A percentile compares a stretch with the other conserved stretches of the same genome.
These are phyloP conservation scores for Gymnodraco acuticeps DNA, from an alignment of 2,797 vertebrate genomes.

Conservation along the genomic window DNA sequence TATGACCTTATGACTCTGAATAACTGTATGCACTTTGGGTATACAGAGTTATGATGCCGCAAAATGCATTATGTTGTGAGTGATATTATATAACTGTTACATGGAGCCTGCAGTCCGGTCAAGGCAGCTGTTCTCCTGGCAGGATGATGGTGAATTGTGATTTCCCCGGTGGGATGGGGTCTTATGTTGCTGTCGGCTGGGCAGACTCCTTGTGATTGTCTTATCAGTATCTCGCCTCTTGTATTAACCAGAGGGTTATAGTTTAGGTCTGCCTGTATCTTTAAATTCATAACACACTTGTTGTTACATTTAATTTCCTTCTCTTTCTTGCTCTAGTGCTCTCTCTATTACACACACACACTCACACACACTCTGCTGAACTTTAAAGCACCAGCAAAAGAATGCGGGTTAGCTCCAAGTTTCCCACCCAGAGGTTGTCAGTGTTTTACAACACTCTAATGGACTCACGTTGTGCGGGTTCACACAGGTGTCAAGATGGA, in stretches of 20 bases:
- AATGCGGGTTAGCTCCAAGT: slow-evolving; percentile 24
- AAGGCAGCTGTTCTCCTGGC: slow-evolving; percentile 11
- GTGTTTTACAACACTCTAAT: slow-evolving; percentile 40
- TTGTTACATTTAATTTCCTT: neutral
- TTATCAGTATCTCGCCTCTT: slow-evolving; percentile 29
- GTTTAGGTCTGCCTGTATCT: slow-evolving; percentile 4
- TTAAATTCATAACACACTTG: slow-evolving; percentile 9
- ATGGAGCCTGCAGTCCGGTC: neutral
- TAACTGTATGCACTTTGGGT: slow-evolving; percentile 12
- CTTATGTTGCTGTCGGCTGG: slow-evolving; percentile 34
- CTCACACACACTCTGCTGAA: slow-evolving; percentile 16
- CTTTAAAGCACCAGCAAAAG: slow-evolving; percentile 21
- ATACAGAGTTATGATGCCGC: slow-evolving; percentile 26
- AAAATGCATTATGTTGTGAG: slow-evolving; percentile 23
- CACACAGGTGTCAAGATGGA: slow-evolving; percentile 32
- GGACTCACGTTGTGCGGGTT: slow-evolving; percentile 28
- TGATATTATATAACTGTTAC: slow-evolving; percentile 34
- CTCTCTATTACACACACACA: neutral
- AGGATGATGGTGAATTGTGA: slow-evolving; percentile 19
- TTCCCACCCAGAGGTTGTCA: slow-evolving; percentile 24
- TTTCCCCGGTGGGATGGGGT: slow-evolving; percentile 33
- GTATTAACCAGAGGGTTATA: slow-evolving; percentile 22
- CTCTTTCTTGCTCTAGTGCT: neutral
- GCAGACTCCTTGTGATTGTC: slow-evolving; percentile 28
- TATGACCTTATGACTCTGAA: neutral